Percentiles rank a stretch among this genome's conserved stretches.
Evolutionary conservation across 2,113 vertebrate genomes (phyloP).

Genomic region (Leptosomus discolor): DNA sequence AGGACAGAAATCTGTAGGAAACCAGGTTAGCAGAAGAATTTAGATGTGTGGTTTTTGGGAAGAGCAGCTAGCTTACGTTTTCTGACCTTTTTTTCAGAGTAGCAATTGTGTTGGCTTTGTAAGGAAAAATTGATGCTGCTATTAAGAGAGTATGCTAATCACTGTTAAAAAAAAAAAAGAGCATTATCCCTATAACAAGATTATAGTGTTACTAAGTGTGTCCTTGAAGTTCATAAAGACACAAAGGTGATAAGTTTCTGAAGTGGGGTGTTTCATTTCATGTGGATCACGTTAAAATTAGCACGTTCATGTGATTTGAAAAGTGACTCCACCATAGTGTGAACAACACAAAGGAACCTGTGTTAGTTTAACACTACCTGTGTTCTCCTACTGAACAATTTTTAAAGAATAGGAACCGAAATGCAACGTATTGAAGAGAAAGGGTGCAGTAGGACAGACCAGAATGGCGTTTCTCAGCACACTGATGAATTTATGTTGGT

Average conservation of each 20-base stretch:
- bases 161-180: not conserved
- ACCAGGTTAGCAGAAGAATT: not conserved
- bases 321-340: accelerated
- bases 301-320: not conserved
- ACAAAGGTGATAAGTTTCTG: not conserved
- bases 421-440: not conserved
- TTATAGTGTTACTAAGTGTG: not conserved
- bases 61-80: not conserved
- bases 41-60: not conserved
- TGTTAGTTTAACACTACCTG: not conserved
- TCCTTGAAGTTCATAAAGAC: not conserved
- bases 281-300: not conserved
- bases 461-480: not conserved
- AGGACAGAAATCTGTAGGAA: constrained; percentile 29
- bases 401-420: not conserved
- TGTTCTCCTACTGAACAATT: not conserved
- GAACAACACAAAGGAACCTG: not conserved
- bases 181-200: not conserved
- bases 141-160: not conserved
- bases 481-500: not conserved
- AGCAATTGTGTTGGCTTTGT: not conserved
- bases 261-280: not conserved
- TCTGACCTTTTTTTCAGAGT: not conserved
- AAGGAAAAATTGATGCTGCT: not conserved
- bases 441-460: not conserved